Conservation (phyloP, 1,140 invertebrate genomes). For the Pseudomyrmex sp. region DNA sequence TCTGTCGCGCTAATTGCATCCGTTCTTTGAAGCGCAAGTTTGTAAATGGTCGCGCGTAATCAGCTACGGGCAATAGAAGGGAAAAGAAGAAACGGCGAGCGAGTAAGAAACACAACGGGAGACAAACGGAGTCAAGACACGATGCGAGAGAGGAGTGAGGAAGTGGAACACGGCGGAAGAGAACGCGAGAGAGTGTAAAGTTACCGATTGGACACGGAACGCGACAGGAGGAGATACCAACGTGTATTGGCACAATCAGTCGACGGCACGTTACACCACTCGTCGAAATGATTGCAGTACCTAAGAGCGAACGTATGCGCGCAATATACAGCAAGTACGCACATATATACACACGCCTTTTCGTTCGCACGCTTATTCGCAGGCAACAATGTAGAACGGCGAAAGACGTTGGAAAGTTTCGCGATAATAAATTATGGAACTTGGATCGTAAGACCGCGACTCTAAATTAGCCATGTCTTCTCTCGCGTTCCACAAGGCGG, state of each 20-base stretch:
- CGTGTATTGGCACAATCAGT: slow-evolving; percentile 75
- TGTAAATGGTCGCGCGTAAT: slow-evolving; percentile 59
- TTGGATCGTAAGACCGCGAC: slow-evolving; percentile 35
- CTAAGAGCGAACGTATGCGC: slow-evolving; percentile 57
- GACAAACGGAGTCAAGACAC: slow-evolving; percentile 9
- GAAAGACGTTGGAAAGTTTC: slow-evolving; percentile 42
- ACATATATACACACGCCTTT: background rate
- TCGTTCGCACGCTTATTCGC: slow-evolving; percentile 21
- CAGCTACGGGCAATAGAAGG: slow-evolving; percentile 29
- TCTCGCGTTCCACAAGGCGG: background rate
- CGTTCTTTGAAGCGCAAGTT: slow-evolving; percentile 68
- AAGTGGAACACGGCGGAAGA: background rate
- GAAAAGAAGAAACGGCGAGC: slow-evolving; percentile 20
- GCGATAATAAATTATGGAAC: slow-evolving; percentile 49
- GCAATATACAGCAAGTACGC: background rate
- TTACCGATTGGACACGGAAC: slow-evolving; percentile 64
- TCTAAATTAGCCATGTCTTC: slow-evolving; percentile 43
- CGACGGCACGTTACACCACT: slow-evolving; percentile 67
- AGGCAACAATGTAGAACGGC: background rate
- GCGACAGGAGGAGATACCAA: slow-evolving; percentile 50
- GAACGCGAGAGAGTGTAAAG: slow-evolving; percentile 30
- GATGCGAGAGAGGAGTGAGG: background rate
- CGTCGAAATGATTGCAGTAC: slow-evolving; percentile 70
- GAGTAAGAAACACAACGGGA: slow-evolving; percentile 5
- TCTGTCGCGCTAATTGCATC: slow-evolving; percentile 69